Percentiles rank a stretch among this genome's conserved stretches.
Evolutionary conservation across 2,113 vertebrate genomes (phyloP).

Genomic region (Saccopteryx leptura): DNA sequence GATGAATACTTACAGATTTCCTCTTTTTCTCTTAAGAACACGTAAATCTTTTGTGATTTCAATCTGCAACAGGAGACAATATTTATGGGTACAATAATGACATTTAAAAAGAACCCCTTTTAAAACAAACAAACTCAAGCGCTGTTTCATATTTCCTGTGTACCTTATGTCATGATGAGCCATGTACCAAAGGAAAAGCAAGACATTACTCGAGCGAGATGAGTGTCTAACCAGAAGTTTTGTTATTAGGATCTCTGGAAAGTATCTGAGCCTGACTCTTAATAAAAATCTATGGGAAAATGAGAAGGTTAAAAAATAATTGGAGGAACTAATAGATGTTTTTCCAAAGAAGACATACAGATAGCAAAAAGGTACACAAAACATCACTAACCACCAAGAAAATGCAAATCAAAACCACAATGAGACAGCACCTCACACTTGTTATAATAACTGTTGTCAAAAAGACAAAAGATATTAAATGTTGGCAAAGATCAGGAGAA

Average conservation of each 20-base stretch:
- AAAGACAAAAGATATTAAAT: background rate
- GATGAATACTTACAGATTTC: constrained; percentile 80
- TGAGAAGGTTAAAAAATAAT: background rate
- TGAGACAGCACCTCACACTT: background rate
- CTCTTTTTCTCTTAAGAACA: constrained; percentile 63
- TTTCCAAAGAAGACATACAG: background rate
- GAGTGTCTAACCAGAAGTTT: background rate
- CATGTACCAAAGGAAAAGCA: constrained; percentile 37
- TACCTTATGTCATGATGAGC: background rate
- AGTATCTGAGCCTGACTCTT: constrained; percentile 4
- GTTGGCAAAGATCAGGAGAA: background rate
- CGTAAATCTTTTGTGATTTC: constrained; percentile 63
- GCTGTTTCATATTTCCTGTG: background rate
- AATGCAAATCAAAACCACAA: constrained; percentile 26
- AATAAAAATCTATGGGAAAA: background rate
- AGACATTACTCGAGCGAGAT: constrained; percentile 23
- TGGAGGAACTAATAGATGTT: background rate
- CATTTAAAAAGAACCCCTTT: constrained; percentile 5
- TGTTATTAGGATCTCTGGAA: constrained; percentile 15
- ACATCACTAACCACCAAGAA: background rate
- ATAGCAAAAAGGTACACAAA: background rate
- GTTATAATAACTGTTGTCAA: background rate
- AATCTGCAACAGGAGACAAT: constrained; percentile 79
- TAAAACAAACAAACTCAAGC: background rate
- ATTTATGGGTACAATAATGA: constrained; percentile 41